These are phyloP conservation scores for Alloscopus bannaensis DNA, from an alignment of 2,888 invertebrate genomes.

Conservation along the genomic window DNA sequence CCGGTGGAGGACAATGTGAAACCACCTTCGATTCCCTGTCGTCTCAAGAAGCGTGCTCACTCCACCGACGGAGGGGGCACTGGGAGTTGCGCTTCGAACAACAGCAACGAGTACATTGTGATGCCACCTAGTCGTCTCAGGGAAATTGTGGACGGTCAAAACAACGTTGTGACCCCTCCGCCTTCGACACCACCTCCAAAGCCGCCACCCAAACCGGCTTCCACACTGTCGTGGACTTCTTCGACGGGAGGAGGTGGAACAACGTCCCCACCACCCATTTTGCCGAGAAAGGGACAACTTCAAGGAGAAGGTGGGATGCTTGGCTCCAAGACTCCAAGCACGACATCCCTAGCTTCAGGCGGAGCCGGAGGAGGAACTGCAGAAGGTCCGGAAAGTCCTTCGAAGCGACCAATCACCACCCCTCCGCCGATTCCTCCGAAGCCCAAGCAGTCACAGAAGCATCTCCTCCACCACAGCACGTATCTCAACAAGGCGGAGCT, in stretches of 20 bases:
- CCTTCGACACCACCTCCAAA: constrained; percentile 50
- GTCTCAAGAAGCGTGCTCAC: constrained; percentile 38
- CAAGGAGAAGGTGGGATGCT: constrained; percentile 35
- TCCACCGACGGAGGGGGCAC: constrained; percentile 19
- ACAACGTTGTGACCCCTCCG: constrained; percentile 25
- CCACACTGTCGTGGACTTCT: constrained; percentile 7
- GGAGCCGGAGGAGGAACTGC: constrained; percentile 16
- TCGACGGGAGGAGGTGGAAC: constrained; percentile 16
- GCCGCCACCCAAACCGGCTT: constrained; percentile 56
- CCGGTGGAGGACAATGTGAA: constrained; percentile 77
- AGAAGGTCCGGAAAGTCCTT: constrained; percentile 34
- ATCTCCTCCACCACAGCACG: constrained; percentile 48
- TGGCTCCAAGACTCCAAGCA: constrained; percentile 54
- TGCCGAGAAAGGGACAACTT: constrained; percentile 48
- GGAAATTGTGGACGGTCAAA: constrained; percentile 63
- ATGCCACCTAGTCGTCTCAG: constrained; percentile 71
- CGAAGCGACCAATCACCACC: constrained; percentile 40
- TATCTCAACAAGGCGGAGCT: constrained; percentile 67
- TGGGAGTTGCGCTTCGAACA: not conserved
- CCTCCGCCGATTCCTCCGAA: constrained; percentile 69
- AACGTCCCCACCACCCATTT: constrained; percentile 60
- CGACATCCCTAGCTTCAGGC: constrained; percentile 47
- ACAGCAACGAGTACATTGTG: constrained; percentile 69
- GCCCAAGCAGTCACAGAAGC: constrained; percentile 60
- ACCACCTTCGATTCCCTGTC: constrained; percentile 69